Base-by-base conservation (phyloP, 2,113 vertebrate species). In the Indri indri region DNA sequence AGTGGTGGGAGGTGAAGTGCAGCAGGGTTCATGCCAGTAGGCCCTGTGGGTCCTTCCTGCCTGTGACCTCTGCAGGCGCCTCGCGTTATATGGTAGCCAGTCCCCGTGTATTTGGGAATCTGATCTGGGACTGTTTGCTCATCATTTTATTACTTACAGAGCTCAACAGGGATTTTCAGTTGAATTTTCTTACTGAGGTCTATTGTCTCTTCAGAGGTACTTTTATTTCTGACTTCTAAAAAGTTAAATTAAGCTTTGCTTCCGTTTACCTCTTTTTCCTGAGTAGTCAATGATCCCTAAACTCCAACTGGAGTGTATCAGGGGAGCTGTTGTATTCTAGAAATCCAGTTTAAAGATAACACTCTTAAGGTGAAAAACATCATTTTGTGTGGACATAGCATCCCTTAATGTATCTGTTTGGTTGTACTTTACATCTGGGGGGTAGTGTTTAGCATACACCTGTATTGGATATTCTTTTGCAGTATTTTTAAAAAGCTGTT, bases 401-500 rank as follows among this genome's bases (percentile, higher is more conserved):
- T 45, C 59, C 40, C 47, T 66, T 59, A 25, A 1, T n/a, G 25
- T 10, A 70, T 71, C 74, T 71, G 25, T 79, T 50, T 68, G 47
- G 32, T 14, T 47, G 57, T 4, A 11, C 42, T 63, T 63, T 32
- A 74, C 50, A 7, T 5, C 32, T 47, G 27, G 4, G 0, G 13
- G 14, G 17, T 25, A 2, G 14, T 7, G 25, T 18, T 45, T 5
- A 8, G 45, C 34, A 18, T 14, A 16, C 1, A 4, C 34, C 40
- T 18, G 22, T 25, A 6, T 4, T 14, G 80, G 73, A 6, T 14
- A 3, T 52, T 61, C 97, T 76, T 76, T 95, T 68, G 76, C 92
- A 83, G 6, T 42, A 66, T 97, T 96, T 95, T 96, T 94, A 66
- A 94, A 27, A 77, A 96, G 93, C 85, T 54, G 12, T 96, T 83